phyloP scores from a whole-genome alignment of 2,113 vertebrate species.

The Corythaeola cristata region DNA sequence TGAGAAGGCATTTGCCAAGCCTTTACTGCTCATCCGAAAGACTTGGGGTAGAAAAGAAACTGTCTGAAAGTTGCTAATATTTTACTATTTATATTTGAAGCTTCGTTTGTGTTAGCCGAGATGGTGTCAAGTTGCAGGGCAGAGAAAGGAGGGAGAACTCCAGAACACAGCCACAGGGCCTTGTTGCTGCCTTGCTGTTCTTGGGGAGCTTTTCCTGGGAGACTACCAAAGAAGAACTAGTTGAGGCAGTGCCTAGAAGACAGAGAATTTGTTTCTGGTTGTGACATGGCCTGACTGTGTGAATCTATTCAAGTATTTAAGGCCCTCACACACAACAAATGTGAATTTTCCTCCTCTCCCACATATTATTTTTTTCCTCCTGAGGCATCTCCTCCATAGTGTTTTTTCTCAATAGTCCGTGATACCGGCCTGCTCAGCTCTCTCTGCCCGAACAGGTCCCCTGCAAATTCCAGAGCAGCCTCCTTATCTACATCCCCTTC shows the following conservation, averaged over 20 bases:
- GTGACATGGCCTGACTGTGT: not conserved
- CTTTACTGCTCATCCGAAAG: slow-evolving; percentile 2
- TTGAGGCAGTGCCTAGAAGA: not conserved
- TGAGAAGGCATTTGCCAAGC: slow-evolving; percentile 13
- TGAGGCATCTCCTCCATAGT: not conserved
- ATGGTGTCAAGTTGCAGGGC: not conserved
- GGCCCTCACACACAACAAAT: not conserved
- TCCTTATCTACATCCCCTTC: not conserved
- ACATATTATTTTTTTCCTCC: not conserved
- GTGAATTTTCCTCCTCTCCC: not conserved
- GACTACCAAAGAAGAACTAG: not conserved
- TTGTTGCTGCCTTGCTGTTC: accelerated
- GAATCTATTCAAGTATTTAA: not conserved
- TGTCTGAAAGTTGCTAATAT: slow-evolving; percentile 32
- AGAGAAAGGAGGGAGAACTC: not conserved
- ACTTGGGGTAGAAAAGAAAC: not conserved
- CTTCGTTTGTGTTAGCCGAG: not conserved
- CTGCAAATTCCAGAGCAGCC: not conserved
- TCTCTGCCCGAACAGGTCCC: not conserved
- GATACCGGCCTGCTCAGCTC: not conserved
- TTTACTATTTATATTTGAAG: slow-evolving; percentile 35
- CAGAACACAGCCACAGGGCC: not conserved
- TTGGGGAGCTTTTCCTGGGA: not conserved
- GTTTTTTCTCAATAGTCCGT: not conserved
- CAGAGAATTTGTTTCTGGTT: not conserved